phyloP scores from a whole-genome alignment of 2,113 vertebrate species.

The Sebastes fasciatus region DNA sequence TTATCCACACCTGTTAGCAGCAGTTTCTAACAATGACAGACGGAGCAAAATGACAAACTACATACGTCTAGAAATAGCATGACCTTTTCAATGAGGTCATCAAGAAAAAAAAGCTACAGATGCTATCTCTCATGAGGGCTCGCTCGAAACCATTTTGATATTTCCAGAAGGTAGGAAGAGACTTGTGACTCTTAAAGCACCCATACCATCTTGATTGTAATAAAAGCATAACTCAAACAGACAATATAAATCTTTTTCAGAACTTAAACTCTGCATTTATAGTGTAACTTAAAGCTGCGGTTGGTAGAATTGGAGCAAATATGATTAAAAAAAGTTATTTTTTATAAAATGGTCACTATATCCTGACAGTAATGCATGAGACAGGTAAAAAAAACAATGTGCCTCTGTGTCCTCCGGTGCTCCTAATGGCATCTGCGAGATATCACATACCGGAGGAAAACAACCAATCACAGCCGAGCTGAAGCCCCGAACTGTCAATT shows the following conservation, averaged over 20 bases:
- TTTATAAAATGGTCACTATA: too few species aligned
- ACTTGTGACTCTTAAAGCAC: constrained; percentile 8
- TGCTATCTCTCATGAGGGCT: constrained; percentile 14
- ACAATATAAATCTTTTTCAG: constrained; percentile 4
- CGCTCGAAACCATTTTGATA: constrained; percentile 26
- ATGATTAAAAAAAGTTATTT: too few species aligned
- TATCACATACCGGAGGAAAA: too few species aligned
- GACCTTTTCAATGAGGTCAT: constrained; percentile 34
- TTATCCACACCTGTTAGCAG: constrained; percentile 61
- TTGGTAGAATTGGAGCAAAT: too few species aligned
- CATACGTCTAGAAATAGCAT: constrained; percentile 6
- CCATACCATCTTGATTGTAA: constrained; percentile 16
- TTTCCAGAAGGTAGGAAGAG: constrained; percentile 22
- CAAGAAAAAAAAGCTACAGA: constrained; percentile 2
- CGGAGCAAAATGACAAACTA: constrained; percentile 40
- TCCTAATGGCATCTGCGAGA: too few species aligned
- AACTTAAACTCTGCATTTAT: constrained; percentile 5
- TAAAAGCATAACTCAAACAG: constrained; percentile 11
- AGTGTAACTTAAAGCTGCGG: neutral
- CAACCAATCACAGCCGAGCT: too few species aligned
- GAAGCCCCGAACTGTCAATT: too few species aligned
- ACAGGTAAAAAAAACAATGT: too few species aligned
- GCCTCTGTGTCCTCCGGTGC: too few species aligned
- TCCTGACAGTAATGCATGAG: too few species aligned
- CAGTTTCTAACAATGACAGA: constrained; percentile 46